Percentiles rank a stretch among this genome's conserved stretches.
Evolutionary conservation across 2,888 invertebrate species (phyloP).

Genomic region (Blastobasis lacticolella): DNA sequence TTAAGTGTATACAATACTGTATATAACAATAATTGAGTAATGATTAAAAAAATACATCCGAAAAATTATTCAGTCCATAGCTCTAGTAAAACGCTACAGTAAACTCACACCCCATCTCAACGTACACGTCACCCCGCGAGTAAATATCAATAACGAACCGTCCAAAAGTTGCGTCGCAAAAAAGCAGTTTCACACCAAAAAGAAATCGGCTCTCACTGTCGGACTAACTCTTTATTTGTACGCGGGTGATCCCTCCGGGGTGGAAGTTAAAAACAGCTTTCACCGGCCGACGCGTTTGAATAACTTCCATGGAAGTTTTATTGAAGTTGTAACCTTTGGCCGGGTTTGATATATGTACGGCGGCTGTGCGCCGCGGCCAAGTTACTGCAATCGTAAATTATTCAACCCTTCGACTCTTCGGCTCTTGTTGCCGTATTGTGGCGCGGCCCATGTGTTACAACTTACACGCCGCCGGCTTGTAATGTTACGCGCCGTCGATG

Average conservation of each 20-base stretch:
- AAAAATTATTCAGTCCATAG: background rate
- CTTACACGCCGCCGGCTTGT: background rate
- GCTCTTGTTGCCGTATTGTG: conserved; percentile 42
- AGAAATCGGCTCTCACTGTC: conserved; percentile 48
- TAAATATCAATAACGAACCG: conserved; percentile 11
- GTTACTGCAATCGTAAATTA: conserved; percentile 68
- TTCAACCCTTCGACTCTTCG: conserved; percentile 45
- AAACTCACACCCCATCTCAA: background rate
- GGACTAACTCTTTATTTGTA: conserved; percentile 66
- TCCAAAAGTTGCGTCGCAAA: conserved; percentile 30
- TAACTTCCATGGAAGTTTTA: conserved; percentile 45
- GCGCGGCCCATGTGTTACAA: conserved; percentile 17
- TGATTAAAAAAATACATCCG: background rate
- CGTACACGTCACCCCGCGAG: background rate
- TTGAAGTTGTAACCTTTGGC: conserved; percentile 50
- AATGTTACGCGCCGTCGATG: too few species aligned
- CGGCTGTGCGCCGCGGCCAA: conserved; percentile 43
- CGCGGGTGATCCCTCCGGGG: conserved; percentile 50
- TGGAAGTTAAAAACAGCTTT: conserved; percentile 69
- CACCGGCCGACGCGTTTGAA: conserved; percentile 47
- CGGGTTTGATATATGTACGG: conserved; percentile 60
- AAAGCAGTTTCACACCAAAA: conserved; percentile 34
- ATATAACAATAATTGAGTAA: too few species aligned
- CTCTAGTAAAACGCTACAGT: background rate
- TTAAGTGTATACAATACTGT: too few species aligned